Conservation (phyloP, 2,113 vertebrate genomes). For the Hepsetus odoe region DNA sequence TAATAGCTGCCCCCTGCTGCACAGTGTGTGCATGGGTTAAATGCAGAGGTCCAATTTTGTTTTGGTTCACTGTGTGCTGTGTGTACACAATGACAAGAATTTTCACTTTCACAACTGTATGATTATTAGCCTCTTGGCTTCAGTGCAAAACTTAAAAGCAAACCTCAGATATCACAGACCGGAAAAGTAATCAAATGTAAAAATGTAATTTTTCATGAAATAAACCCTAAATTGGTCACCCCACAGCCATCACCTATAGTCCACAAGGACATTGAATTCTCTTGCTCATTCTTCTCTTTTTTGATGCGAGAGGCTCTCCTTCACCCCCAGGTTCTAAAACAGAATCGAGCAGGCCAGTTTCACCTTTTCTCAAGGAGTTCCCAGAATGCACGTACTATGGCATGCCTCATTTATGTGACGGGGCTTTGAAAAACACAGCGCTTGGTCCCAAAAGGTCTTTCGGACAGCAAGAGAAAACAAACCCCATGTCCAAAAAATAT, state of each 20-base stretch:
- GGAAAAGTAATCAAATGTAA: too few relatives aligned
- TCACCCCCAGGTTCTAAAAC: slow-evolving; percentile 42
- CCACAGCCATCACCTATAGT: too few relatives aligned
- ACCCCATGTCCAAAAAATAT: slow-evolving; percentile 26
- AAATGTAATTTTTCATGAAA: too few relatives aligned
- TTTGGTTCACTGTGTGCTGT: too few relatives aligned
- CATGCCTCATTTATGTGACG: slow-evolving; percentile 61
- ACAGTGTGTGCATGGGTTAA: too few relatives aligned
- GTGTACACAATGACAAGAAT: too few relatives aligned
- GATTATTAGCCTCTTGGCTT: background rate
- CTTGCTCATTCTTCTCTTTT: background rate
- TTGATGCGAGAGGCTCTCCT: background rate
- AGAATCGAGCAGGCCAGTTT: slow-evolving; percentile 56
- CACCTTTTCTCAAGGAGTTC: slow-evolving; percentile 68
- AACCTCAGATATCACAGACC: background rate
- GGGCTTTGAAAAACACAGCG: slow-evolving; percentile 62
- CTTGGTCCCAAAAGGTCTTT: slow-evolving; percentile 60
- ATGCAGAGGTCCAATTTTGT: too few relatives aligned
- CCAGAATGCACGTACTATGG: slow-evolving; percentile 53
- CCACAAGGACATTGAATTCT: too few relatives aligned
- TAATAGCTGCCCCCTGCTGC: too few relatives aligned
- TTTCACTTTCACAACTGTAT: too few relatives aligned
- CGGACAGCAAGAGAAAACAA: background rate
- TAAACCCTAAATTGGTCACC: too few relatives aligned
- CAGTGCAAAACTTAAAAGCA: background rate